Base-by-base conservation (phyloP, 2,888 invertebrate genomes). In the Eledona agricola region DNA sequence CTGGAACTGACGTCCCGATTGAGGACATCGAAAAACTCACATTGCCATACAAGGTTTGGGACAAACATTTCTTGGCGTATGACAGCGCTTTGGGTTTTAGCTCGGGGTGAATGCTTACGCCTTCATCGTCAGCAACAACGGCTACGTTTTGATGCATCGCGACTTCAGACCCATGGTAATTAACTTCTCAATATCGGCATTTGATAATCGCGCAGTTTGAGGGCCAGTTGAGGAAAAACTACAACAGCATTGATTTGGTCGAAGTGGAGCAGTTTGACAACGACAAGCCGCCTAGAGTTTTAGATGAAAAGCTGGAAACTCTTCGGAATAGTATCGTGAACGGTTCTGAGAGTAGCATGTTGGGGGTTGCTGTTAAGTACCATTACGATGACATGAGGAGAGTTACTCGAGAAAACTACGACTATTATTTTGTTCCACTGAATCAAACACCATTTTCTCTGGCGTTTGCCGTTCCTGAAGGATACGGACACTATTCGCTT, bases 71-170 rank as follows among this genome's bases (percentile, higher is more conserved):
- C 20, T 40, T 17, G 3, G n/a, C 3, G 11, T 22, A 13, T 12
- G 1, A 9, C 4, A 1, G 23, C 6, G 3, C 15, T 2, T 1
- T 4, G 7, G 19, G 10, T 26, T 83, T 65, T 79, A 95, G 90
- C 85, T 97, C 43, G 98, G 98, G 13, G 95, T 95, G 0, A 96
- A 95, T 74, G 96, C 93, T 0, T 98, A 97, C 77, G 90, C 95
- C 1, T 97, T 98, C 77, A 90, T 96, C 64, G 89, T 97, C 10
- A 97, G 95, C 66, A 96, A 96, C 75, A 97, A 98, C 75, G 98
- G 98, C 1, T 96, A 96, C 75, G 82, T 98, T 25, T 80, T 99
- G 45, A 84, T 94, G 64, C 98, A 99, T 82, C 98, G 98, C 0
- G 90, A 96, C 70, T 83, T 96, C 56, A 82, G 93, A 59, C 95